Evolutionary conservation across 2,888 invertebrate species (phyloP).

Genomic region (Chironomus riparius): DNA sequence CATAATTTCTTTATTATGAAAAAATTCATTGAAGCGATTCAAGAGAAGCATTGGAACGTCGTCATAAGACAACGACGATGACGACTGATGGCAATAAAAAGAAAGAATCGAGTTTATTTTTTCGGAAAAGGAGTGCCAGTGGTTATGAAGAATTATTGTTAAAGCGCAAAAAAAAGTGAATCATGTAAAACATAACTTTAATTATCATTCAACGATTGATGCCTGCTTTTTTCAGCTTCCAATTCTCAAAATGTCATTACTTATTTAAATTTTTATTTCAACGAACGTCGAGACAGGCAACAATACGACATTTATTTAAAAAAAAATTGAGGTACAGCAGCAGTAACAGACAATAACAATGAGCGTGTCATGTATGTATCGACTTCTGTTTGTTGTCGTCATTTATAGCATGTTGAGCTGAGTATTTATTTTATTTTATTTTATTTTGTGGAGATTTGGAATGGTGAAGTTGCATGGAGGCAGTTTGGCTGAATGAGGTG

Average conservation of each 20-base stretch:
- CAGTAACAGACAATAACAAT: background rate
- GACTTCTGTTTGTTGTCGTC: background rate
- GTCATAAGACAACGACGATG: background rate
- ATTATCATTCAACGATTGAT: constrained; percentile 6
- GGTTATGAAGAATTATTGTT: background rate
- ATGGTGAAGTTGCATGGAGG: too few relatives aligned
- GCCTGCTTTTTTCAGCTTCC: background rate
- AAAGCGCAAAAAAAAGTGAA: constrained; percentile 5
- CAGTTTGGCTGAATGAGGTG: too few relatives aligned
- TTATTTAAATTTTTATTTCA: constrained; percentile 15
- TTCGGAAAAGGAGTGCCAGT: constrained; percentile 25
- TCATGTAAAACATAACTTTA: constrained; percentile 10
- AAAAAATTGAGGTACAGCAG: background rate
- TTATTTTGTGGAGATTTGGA: background rate
- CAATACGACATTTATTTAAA: background rate
- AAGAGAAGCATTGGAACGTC: background rate
- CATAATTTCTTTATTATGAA: background rate
- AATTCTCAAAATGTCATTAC: constrained; percentile 4
- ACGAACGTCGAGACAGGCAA: background rate
- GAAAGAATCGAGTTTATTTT: background rate
- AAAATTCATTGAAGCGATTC: background rate
- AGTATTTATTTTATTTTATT: background rate
- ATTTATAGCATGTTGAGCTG: background rate
- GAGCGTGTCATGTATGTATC: background rate
- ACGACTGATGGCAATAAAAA: too few relatives aligned